A percentile compares a stretch with the other conserved stretches of the same genome.
phyloP scores from a whole-genome alignment of 1,140 invertebrate genomes.

The Schlechtendalia chinensis region DNA sequence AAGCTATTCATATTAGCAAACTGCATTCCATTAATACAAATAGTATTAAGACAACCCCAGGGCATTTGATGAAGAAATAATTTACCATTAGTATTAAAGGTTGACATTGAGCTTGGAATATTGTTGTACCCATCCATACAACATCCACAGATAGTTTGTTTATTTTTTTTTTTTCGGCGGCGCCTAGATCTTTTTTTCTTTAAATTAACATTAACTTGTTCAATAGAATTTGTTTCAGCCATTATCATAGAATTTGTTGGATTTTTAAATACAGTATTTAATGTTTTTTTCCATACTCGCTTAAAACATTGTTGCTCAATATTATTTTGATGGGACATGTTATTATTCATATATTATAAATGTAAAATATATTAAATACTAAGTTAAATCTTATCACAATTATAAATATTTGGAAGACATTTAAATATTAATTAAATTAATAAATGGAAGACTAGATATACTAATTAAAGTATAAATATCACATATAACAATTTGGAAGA shows the following conservation, averaged over 20 bases:
- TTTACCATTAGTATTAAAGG: neutral
- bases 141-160: conserved; percentile 20
- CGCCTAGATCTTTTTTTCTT: conserved; percentile 30
- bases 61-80: conserved; percentile 15
- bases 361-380: conserved; percentile 8
- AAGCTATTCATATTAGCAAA: conserved; percentile 30
- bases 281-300: conserved; percentile 36
- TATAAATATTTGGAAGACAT: conserved; percentile 37
- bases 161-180: conserved; percentile 34
- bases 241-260: conserved; percentile 14
- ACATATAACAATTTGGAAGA: conserved; percentile 35
- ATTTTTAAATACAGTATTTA: conserved; percentile 26
- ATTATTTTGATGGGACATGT: conserved; percentile 21
- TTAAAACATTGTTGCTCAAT: conserved; percentile 44
- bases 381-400: conserved; percentile 7
- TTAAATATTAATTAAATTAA: conserved; percentile 6
- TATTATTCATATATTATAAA: conserved; percentile 22
- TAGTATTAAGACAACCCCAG: conserved; percentile 2
- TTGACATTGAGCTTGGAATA: neutral
- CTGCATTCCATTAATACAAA: conserved; percentile 32
- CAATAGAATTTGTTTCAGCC: conserved; percentile 37
- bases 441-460: conserved; percentile 32
- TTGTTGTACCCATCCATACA: neutral
- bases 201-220: conserved; percentile 28
- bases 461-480: conserved; percentile 33